These are phyloP conservation scores for Listrodromus nycthemerus DNA, from an alignment of 2,888 invertebrate species.

Conservation along the genomic window DNA sequence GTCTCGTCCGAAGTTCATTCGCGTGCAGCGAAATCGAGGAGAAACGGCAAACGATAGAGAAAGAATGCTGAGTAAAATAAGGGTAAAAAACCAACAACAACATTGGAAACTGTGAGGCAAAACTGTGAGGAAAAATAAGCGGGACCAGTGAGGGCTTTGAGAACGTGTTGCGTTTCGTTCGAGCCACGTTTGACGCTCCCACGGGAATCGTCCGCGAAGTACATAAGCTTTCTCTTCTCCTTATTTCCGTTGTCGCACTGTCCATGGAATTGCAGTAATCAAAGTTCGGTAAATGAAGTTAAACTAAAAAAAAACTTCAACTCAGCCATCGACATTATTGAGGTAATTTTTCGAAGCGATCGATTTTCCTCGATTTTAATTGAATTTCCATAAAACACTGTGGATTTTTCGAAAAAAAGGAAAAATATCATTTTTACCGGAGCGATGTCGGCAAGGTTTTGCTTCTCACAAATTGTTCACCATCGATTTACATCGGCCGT, in stretches of 20 bases:
- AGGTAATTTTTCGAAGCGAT: too few species aligned
- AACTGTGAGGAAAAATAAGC: conserved; percentile 14
- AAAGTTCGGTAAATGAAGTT: too few species aligned
- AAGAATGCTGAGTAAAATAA: conserved; percentile 5
- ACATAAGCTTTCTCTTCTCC: not conserved
- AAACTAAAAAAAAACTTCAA: too few species aligned
- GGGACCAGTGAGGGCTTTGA: conserved; percentile 30
- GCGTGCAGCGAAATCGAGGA: not conserved
- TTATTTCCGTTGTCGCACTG: not conserved
- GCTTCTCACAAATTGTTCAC: not conserved
- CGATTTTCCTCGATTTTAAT: too few species aligned
- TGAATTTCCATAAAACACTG: too few species aligned
- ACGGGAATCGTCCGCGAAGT: conserved; percentile 23
- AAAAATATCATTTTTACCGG: too few species aligned
- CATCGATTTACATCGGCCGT: not conserved
- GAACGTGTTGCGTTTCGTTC: conserved; percentile 40
- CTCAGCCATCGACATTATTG: too few species aligned
- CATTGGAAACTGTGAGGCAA: conserved; percentile 8
- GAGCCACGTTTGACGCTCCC: conserved; percentile 37
- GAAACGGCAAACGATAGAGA: not conserved
- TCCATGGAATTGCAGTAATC: not conserved
- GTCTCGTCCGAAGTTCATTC: not conserved
- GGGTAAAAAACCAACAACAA: not conserved
- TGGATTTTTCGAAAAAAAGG: too few species aligned
- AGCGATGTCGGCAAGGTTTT: not conserved